Conservation (phyloP, 2,113 vertebrate genomes). For the Stigmatopora argus region DNA sequence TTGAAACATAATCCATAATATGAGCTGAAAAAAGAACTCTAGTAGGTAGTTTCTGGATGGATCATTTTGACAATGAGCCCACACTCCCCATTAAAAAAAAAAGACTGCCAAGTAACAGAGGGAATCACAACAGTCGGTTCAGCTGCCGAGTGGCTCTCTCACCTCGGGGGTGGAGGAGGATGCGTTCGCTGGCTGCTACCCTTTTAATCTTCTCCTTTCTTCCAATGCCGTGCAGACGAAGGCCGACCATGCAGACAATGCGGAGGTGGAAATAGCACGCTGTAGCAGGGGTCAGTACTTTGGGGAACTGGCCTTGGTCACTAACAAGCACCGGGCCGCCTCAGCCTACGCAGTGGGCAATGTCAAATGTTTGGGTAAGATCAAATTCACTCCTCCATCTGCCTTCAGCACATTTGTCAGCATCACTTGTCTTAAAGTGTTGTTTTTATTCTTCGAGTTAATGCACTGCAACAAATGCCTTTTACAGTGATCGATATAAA, state of each 20-base stretch:
- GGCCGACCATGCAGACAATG: slow-evolving; percentile 80
- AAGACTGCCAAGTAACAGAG: slow-evolving; percentile 42
- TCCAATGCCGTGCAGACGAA: slow-evolving; percentile 74
- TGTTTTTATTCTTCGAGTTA: background rate
- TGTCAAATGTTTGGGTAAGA: slow-evolving; percentile 92
- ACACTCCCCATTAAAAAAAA: slow-evolving; percentile 18
- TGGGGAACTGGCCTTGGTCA: slow-evolving; percentile 95
- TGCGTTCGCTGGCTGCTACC: slow-evolving; percentile 20
- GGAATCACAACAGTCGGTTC: slow-evolving; percentile 21
- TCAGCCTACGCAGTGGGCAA: slow-evolving; percentile 89
- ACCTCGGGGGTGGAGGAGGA: background rate
- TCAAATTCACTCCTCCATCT: background rate
- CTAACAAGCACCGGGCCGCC: slow-evolving; percentile 96
- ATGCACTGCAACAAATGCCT: background rate
- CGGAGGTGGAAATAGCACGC: slow-evolving; percentile 91
- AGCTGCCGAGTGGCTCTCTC: slow-evolving; percentile 15
- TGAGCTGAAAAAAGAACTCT: slow-evolving; percentile 3
- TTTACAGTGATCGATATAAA: background rate
- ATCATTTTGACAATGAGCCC: slow-evolving; percentile 26
- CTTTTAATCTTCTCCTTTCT: slow-evolving; percentile 19
- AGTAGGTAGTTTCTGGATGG: slow-evolving; percentile 1
- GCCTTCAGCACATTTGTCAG: background rate
- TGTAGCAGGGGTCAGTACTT: slow-evolving; percentile 96
- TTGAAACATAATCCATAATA: background rate
- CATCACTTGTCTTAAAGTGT: background rate